phyloP scores from a whole-genome alignment of 1,140 invertebrate species.

The Conus ventricosus region DNA sequence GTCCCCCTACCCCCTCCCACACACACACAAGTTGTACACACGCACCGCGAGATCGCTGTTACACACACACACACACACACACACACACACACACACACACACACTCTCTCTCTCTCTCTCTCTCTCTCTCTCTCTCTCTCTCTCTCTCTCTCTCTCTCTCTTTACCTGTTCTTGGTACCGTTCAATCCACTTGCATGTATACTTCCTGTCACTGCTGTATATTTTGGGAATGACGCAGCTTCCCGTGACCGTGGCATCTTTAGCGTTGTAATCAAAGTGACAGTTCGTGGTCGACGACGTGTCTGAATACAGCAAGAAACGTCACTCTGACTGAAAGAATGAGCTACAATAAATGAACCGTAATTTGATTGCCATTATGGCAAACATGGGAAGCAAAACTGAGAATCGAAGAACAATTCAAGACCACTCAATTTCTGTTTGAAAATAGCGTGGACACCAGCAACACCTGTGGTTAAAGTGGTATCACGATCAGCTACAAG shows the following conservation, averaged over 20 bases:
- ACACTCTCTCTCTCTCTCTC: not conserved
- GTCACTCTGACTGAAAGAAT: no score
- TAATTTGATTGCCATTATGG: not conserved
- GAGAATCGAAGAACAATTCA: no score
- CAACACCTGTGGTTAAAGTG: no score
- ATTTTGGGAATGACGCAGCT: not conserved
- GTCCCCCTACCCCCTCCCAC: no score
- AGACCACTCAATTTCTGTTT: no score
- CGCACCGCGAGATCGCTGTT: no score
- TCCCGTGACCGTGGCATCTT: not conserved
- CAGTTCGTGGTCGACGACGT: not conserved
- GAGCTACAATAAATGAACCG: not conserved
- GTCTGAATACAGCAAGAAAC: not conserved
- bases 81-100: not conserved
- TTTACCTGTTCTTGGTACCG: not conserved
- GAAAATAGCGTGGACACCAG: no score
- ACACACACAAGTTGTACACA: no score
- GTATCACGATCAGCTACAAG: no score
- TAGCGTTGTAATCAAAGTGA: not conserved
- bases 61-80: not conserved
- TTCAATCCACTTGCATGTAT: not conserved
- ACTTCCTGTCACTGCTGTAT: not conserved
- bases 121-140: not conserved
- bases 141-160: not conserved
- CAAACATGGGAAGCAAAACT: not conserved